Conservation (phyloP, 2,888 invertebrate genomes). For the Drosophila flavopinicola region DNA sequence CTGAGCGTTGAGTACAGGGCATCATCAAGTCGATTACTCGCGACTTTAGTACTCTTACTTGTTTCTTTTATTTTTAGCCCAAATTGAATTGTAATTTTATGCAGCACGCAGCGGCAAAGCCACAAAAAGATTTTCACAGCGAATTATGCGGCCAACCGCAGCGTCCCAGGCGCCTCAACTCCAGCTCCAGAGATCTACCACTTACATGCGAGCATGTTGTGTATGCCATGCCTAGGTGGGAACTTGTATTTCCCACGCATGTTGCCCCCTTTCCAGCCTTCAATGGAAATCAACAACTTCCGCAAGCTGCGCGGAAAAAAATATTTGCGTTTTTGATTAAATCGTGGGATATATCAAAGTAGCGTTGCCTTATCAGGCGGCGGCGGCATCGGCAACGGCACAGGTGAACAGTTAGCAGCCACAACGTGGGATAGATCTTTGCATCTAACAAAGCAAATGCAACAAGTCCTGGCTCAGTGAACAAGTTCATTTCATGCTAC, state of each 20-base stretch:
- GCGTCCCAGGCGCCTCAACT: constrained; percentile 32
- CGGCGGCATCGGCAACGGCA: constrained; percentile 10
- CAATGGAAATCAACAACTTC: constrained; percentile 64
- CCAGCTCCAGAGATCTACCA: constrained; percentile 7
- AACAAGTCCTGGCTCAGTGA: constrained; percentile 12
- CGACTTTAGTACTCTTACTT: not conserved
- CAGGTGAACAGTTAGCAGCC: constrained; percentile 35
- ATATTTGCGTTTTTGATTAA: constrained; percentile 80
- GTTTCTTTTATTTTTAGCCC: constrained; percentile 25
- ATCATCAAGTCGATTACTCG: not conserved
- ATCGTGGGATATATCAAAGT: constrained; percentile 76
- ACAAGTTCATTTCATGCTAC: constrained; percentile 3
- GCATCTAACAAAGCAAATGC: constrained; percentile 22
- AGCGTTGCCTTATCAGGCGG: constrained; percentile 50
- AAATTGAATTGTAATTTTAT: constrained; percentile 71
- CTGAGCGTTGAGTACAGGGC: no score
- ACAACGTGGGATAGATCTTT: constrained; percentile 51
- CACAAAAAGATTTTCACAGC: constrained; percentile 73
- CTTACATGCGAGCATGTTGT: constrained; percentile 18
- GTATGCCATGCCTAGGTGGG: constrained; percentile 53
- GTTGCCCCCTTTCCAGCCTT: constrained; percentile 33
- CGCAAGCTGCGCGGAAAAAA: constrained; percentile 55
- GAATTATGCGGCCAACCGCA: constrained; percentile 76
- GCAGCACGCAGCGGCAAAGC: constrained; percentile 66
- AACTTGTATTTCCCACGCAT: constrained; percentile 70